A percentile compares a stretch with the other conserved stretches of the same genome.
Conservation (phyloP, 2,888 invertebrate genomes). For the Mimumesa dahlbomi region DNA sequence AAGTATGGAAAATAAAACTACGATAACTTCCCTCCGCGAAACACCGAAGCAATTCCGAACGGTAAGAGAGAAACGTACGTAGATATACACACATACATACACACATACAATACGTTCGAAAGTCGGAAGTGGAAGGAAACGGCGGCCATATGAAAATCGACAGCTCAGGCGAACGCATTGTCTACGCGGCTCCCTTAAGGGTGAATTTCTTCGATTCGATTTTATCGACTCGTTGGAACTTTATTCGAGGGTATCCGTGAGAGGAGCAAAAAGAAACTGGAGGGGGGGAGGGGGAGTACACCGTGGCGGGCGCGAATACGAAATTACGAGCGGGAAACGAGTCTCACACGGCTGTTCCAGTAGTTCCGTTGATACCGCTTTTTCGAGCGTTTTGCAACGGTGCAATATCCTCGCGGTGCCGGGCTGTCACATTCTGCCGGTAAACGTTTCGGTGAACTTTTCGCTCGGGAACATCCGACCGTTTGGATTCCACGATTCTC, state of each 20-base stretch:
- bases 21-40: too few relatives aligned
- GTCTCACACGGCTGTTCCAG: constrained; percentile 50
- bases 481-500: constrained; percentile 7
- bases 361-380: constrained; percentile 41
- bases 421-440: constrained; percentile 31
- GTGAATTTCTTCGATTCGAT: constrained; percentile 53
- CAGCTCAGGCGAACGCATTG: constrained; percentile 26
- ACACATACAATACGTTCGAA: neutral
- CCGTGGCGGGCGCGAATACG: constrained; percentile 50
- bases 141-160: constrained; percentile 10
- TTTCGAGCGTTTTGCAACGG: constrained; percentile 28
- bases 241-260: constrained; percentile 38
- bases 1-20: too few relatives aligned
- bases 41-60: too few relatives aligned
- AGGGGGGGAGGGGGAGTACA: constrained; percentile 1
- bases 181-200: constrained; percentile 11
- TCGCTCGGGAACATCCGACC: constrained; percentile 10
- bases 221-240: constrained; percentile 59
- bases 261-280: neutral
- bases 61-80: too few relatives aligned
- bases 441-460: constrained; percentile 38
- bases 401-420: constrained; percentile 34
- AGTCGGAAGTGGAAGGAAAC: neutral
- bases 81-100: too few relatives aligned
- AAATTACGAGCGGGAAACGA: constrained; percentile 60